Percentiles rank a stretch among this genome's conserved stretches.
phyloP scores from a whole-genome alignment of 2,888 invertebrate genomes.

The Drosophila paracracens region DNA sequence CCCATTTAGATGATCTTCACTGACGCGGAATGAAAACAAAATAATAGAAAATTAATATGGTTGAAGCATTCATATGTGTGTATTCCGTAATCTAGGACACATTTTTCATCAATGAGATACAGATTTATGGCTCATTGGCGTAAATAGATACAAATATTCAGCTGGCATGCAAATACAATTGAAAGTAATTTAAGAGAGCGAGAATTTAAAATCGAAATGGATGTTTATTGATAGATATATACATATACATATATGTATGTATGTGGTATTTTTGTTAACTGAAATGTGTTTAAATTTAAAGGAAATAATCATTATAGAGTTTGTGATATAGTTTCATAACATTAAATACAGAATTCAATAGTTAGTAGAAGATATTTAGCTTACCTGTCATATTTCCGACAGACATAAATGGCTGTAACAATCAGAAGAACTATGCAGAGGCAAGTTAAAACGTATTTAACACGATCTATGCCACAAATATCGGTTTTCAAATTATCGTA shows the following conservation, averaged over 20 bases:
- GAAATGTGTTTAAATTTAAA: not conserved
- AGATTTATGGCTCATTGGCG: conserved; percentile 25
- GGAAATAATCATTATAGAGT: not conserved
- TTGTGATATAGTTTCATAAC: not conserved
- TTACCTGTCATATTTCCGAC: conserved; percentile 70
- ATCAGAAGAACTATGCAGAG: conserved; percentile 58
- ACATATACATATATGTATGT: not conserved
- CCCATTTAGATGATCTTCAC: conserved; percentile 23
- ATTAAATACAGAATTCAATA: not conserved
- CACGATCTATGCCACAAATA: conserved; percentile 70
- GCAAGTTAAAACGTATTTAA: conserved; percentile 67
- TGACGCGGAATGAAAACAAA: conserved; percentile 16
- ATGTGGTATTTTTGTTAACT: not conserved
- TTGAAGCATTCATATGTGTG: not conserved
- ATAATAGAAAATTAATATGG: conserved; percentile 20
- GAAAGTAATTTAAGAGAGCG: not conserved
- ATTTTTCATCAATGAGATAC: conserved; percentile 36
- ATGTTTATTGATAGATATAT: not conserved
- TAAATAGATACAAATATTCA: not conserved
- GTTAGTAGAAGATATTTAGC: conserved; percentile 9
- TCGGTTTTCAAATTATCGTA: conserved; percentile 73
- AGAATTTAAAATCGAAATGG: not conserved
- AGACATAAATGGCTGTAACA: conserved; percentile 57
- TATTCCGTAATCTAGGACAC: conserved; percentile 4
- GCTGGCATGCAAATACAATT: conserved; percentile 3